Base-by-base conservation (phyloP, 2,888 invertebrate genomes). In the Thumatha senex region DNA sequence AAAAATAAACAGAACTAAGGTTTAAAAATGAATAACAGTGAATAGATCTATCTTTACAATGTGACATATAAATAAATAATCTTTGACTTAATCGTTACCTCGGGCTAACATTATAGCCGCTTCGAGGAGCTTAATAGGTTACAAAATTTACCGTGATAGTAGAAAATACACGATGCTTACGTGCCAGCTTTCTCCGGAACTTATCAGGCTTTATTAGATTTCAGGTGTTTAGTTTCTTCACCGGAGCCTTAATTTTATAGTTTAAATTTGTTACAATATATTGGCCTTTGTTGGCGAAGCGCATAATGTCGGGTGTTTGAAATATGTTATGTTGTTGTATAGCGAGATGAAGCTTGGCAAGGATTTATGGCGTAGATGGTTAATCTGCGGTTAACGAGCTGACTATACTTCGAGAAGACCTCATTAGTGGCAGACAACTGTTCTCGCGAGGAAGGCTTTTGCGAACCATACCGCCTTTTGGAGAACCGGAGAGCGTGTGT, bases 101-200 rank as follows among this genome's bases (percentile, higher is more conserved):
- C 89, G 75, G 90, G 90, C 89, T 82, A 89, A 86, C 89, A 83
- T 89, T 88, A 90, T 85, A 80, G 89, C 86, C 84, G 88, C 87
- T 88, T 85, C 88, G 82, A 86, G 87, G 80, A 89, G 86, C 86
- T 89, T 89, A 90, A 91, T 90, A 90, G 90, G 86, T 89, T 80
- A 84, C 89, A 87, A 87, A 90, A 91, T 90, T 89, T 88, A 88
- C 83, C 86, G 82, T 81, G 89, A 88, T 89, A 85, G 84, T 84
- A 86, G 84, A 87, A 88, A 87, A 89, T 88, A 88, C 86, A 90
- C 80, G 82, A 78, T 78, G 82, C 82, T 86, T 84, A 87, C 87
- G 86, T 87, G 87, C 82, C 76, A 64, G 79, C 80, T 70, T 82
- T 79, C 78, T 68, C 67, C 78, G 66, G 70, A 80, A 86, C 82